Base-by-base conservation (phyloP, 1,140 invertebrate species). In the Pollicipes pollicipes region DNA sequence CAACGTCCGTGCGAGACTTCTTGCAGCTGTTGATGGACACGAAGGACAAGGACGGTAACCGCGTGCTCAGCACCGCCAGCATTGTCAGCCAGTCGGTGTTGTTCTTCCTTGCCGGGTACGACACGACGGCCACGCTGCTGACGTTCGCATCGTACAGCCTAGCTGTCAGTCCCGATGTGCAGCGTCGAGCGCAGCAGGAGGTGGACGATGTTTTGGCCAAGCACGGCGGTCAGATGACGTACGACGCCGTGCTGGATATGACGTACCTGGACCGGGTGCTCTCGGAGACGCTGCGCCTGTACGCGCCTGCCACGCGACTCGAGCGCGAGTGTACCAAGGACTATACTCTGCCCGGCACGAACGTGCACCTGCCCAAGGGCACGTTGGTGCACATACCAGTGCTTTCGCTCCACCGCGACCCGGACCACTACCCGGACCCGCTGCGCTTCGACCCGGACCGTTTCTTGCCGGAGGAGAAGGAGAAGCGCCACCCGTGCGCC, bases 391-490 rank as follows among this genome's bases (percentile, higher is more conserved):
- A 68, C 68, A 73, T 76, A 64, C 74, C 75, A 26, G 74, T 73
- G 17, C 72, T 74, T 35, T 74, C 73, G 74, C 74, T 92, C 31
- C 90, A 93, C 77, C 82, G 86, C 68, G 83, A 88, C 76, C 80
- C 83, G 2, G 79, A 85, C 30, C 76, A 84, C 30, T 93, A 85
- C 77, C 83, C 84, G 30, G 83, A 91, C 70, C 89, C 90, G 0
- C 83, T 87, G 37, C 79, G 80, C 67, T 93, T 90, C 77, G 84
- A 90, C 78, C 90, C 91, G 0, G 88, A 91, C 70, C 82, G 89
- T 75, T 93, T 92, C 79, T 77, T 85, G 30, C 83, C 85, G 24
- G 82, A 84, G 72, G 85, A 86, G 75, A 79, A 79, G 31, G 77
- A 78, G 45, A 81, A 83, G 35, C 80, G 86, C 70, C 82, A 87